Conservation (phyloP, 2,113 vertebrate genomes). For the Meriones unguiculatus region DNA sequence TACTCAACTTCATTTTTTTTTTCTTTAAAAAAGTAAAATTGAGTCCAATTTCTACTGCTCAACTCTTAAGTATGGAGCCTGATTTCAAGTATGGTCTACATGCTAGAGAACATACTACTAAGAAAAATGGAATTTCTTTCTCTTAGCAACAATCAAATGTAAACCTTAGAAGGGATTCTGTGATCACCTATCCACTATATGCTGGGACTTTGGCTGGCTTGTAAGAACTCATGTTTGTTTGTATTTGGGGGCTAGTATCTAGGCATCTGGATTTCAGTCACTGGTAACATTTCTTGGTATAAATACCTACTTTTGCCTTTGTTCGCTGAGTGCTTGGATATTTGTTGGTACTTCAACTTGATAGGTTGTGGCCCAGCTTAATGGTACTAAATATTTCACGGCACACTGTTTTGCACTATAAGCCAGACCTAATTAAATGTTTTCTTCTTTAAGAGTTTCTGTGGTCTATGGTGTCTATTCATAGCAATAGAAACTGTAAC, state of each 20-base stretch:
- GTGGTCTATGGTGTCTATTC: too few species aligned
- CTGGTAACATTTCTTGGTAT: background rate
- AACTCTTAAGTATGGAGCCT: too few species aligned
- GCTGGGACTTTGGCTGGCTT: background rate
- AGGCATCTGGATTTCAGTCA: background rate
- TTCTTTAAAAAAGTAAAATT: background rate
- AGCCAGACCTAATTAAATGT: too few species aligned
- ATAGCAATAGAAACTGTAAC: too few species aligned
- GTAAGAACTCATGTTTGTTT: too few species aligned
- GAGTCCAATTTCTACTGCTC: background rate
- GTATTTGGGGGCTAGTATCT: background rate
- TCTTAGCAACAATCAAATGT: background rate
- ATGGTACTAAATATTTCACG: background rate
- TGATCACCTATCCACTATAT: background rate
- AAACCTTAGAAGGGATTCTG: background rate
- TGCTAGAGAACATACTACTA: too few species aligned
- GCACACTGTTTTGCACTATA: background rate
- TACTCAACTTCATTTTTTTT: background rate
- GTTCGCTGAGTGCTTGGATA: background rate
- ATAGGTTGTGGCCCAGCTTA: background rate
- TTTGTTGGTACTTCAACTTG: background rate
- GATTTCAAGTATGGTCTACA: too few species aligned
- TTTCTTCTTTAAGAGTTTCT: too few species aligned
- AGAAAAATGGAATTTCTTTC: too few species aligned
- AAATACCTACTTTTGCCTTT: background rate